Base-by-base conservation (phyloP, 2,797 vertebrate genomes). In the Platalea minor region DNA sequence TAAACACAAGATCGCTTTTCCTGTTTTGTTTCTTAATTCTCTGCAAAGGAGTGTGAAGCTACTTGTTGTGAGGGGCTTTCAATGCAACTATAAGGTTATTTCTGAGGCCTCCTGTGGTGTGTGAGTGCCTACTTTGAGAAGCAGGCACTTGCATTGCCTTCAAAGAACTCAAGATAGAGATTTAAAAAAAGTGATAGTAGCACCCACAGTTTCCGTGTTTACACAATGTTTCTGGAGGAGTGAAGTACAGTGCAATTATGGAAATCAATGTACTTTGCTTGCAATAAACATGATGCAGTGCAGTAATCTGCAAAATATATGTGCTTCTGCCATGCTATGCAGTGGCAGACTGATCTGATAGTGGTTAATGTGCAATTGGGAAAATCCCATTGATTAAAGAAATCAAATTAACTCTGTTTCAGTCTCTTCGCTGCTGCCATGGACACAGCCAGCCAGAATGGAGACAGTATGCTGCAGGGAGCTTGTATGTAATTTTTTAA, bases 381-480 rank as follows among this genome's bases (percentile, higher is more conserved):
- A 96, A 88, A 91, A 87, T 96, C 88, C 85, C 89, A 87, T 56
- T 85, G 89, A 93, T 85, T 87, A 70, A 79, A 73, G 68, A 74
- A 80, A 96, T 84, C 81, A 79, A 37, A 92, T 96, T 43, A 83
- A 79, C 79, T 82, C 43, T n/a, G 39, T 68, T 81, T 76, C 81
- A 67, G 60, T 80, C 64, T 35, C 76, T 64, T 77, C 83, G 79
- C 84, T 65, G 67, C 85, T 82, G 33, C 75, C 72, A n/a, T 90
- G 91, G 85, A 51, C 2, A 11, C 81, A 57, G 74, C 48, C 67
- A 57, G 48, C 75, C 56, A 33, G 56, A 25, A 28, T 35, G 79
- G 64, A 87, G 85, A 17, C 51, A 39, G 43, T 16, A 5, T 50
- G 46, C 69, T 83, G 80, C 75, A 88, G 51, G 54, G 46, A 68